Evolutionary conservation across 1,140 invertebrate species (phyloP).

Genomic region (Rhyacophila brunnea): DNA sequence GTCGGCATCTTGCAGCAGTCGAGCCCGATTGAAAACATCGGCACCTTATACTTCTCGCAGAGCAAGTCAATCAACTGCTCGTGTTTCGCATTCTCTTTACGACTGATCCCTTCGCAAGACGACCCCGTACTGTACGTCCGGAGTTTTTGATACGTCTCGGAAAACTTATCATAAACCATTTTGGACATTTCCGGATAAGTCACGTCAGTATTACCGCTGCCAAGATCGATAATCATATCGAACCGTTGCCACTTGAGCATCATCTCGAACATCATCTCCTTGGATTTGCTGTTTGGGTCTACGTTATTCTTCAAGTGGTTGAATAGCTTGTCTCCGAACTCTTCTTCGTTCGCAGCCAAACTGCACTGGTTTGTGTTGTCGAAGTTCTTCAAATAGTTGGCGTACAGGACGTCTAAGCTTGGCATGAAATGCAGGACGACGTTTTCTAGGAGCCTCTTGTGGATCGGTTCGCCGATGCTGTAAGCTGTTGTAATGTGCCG

Average conservation of each 20-base stretch:
- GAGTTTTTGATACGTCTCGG: conserved; percentile 46
- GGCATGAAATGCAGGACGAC: conserved; percentile 81
- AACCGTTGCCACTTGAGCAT: conserved; percentile 57
- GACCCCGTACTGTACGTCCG: conserved; percentile 37
- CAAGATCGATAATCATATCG: conserved; percentile 63
- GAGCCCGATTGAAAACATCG: conserved; percentile 60
- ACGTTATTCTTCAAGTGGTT: conserved; percentile 44
- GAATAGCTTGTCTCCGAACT: conserved; percentile 59
- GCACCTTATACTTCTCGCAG: conserved; percentile 56
- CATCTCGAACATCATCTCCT: conserved; percentile 59
- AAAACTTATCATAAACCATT: conserved; percentile 55
- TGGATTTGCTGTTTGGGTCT: conserved; percentile 43
- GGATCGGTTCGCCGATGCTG: conserved; percentile 61
- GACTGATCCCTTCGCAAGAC: conserved; percentile 28
- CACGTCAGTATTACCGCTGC: conserved; percentile 60
- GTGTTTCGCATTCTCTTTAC: conserved; percentile 37
- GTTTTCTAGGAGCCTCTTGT: conserved; percentile 65
- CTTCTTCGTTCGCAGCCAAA: conserved; percentile 46
- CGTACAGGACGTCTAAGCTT: conserved; percentile 59
- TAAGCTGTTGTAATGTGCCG: conserved; percentile 76
- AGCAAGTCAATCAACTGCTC: conserved; percentile 57
- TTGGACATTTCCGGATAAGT: conserved; percentile 51
- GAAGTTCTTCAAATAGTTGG: conserved; percentile 46
- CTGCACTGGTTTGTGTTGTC: conserved; percentile 49
- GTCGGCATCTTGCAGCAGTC: conserved; percentile 79